Conservation (phyloP, 2,113 vertebrate species). For the Lophura nycthemera region DNA sequence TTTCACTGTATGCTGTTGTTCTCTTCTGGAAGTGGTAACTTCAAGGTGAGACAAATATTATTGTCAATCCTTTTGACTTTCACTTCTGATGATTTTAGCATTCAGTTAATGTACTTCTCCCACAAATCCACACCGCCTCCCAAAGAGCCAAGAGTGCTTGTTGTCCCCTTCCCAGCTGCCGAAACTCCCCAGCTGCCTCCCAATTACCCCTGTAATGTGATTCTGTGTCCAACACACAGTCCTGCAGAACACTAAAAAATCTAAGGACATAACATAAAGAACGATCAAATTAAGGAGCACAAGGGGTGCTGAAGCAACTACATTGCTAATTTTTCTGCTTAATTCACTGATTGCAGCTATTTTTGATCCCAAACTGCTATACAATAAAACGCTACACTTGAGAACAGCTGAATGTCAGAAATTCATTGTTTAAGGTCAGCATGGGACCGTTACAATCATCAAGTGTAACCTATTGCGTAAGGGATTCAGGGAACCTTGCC, state of each 20-base stretch:
- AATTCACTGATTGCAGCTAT: constrained; percentile 35
- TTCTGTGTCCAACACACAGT: constrained; percentile 7
- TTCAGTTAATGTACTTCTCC: constrained; percentile 45
- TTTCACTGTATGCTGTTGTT: constrained; percentile 11
- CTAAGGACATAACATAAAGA: constrained; percentile 46
- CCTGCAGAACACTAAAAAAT: constrained; percentile 23
- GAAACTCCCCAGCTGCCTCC: constrained; percentile 58
- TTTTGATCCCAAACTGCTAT: constrained; percentile 18
- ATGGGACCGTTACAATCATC: constrained; percentile 5
- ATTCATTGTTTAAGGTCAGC: constrained; percentile 41
- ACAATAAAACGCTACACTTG: constrained; percentile 29
- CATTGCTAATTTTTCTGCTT: constrained; percentile 24
- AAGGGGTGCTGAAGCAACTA: background rate
- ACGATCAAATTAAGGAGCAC: constrained; percentile 20
- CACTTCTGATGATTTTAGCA: constrained; percentile 48
- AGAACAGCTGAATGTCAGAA: constrained; percentile 37
- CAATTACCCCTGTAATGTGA: constrained; percentile 50
- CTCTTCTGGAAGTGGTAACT: constrained; percentile 56
- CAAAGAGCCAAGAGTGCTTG: constrained; percentile 55
- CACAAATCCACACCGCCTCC: constrained; percentile 36
- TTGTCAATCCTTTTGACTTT: constrained; percentile 26
- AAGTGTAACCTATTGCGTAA: constrained; percentile 11
- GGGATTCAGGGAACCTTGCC: background rate
- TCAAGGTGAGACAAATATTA: constrained; percentile 42
- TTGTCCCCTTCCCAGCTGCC: constrained; percentile 60